Evolutionary conservation across 2,888 invertebrate genomes (phyloP).

Genomic region (Nomada ferruginata): DNA sequence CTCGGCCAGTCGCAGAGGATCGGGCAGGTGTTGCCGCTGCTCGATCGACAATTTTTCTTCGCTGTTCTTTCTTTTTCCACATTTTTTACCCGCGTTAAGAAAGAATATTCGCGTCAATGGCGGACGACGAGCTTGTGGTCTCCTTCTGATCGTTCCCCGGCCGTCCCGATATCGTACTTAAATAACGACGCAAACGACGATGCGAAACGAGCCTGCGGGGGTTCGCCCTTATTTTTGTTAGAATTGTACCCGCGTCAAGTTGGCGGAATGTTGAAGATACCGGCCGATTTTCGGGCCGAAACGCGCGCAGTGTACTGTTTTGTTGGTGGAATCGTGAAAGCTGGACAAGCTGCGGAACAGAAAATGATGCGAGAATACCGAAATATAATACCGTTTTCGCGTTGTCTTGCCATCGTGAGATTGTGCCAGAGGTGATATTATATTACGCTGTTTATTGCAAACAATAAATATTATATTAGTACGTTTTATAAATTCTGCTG

Average conservation of each 20-base stretch:
- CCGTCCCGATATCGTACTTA: conserved; percentile 65
- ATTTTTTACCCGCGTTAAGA: too few relatives aligned
- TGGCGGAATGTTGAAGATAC: conserved; percentile 54
- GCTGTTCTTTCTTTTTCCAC: too few relatives aligned
- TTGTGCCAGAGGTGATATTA: conserved; percentile 85
- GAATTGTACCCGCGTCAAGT: conserved; percentile 71
- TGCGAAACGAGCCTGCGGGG: conserved; percentile 64
- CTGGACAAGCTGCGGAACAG: conserved; percentile 32
- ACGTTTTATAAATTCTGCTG: conserved; percentile 82
- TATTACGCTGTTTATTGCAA: conserved; percentile 83
- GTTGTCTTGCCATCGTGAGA: conserved; percentile 84
- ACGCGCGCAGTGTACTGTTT: conserved; percentile 32
- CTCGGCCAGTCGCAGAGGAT: neutral
- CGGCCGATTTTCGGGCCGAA: conserved; percentile 21
- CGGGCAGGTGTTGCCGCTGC: neutral
- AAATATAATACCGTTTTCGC: conserved; percentile 73
- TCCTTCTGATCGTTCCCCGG: conserved; percentile 59
- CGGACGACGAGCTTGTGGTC: conserved; percentile 45
- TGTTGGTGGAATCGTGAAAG: conserved; percentile 22
- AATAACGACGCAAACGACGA: conserved; percentile 59
- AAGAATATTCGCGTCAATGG: neutral
- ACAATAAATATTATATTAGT: conserved; percentile 85
- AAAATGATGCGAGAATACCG: conserved; percentile 60
- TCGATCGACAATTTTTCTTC: neutral
- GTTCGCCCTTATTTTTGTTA: conserved; percentile 73